Base-by-base conservation (phyloP, 2,113 vertebrate species). In the Oceanites oceanicus region DNA sequence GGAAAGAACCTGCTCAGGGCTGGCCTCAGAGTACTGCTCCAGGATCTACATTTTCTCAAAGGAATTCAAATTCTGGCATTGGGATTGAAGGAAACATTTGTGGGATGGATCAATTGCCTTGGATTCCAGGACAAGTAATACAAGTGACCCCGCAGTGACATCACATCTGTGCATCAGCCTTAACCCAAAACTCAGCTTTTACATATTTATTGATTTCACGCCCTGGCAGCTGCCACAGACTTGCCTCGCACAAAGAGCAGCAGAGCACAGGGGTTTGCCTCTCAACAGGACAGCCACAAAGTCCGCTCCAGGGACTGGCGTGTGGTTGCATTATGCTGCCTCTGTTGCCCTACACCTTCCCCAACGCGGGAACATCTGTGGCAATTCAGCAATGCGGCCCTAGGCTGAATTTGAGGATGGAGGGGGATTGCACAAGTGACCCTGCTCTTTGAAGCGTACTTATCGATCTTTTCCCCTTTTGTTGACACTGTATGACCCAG, bases 401-500 rank as follows among this genome's bases (percentile, higher is more conserved):
- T 44, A 30, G 91, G 44, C 73, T 84, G 91, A n/a, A 25, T 45
- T 15, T 20, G 76, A 81, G 86, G 47, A 78, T 50, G 70, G 14
- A 89, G 29, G 25, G 27, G 52, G 22, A 42, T 96, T 97, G 92
- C 95, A 92, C 86, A 97, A 94, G 90, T 71, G 79, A 44, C 88
- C 90, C 86, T 94, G 94, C 86, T 95, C 96, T 96, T 97, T 96
- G 96, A 86, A 97, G 80, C 0, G 29, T 95, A 75, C 76, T 89
- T 84, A 94, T 92, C 0, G 95, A 97, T 97, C 88, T 45, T 88
- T 7, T 50, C 61, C 49, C 40, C 61, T 74, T 68, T 30, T 96
- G 90, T 78, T 96, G 94, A 96, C 34, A 6, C 61, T 93, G 56
- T 1, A 2, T 27, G 26, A 55, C 52, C 63, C 92, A 81, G 67